Percentiles rank a stretch among this genome's conserved stretches.
Conservation (phyloP, 1,140 invertebrate genomes). For the Pogonognathellus flavescens region DNA sequence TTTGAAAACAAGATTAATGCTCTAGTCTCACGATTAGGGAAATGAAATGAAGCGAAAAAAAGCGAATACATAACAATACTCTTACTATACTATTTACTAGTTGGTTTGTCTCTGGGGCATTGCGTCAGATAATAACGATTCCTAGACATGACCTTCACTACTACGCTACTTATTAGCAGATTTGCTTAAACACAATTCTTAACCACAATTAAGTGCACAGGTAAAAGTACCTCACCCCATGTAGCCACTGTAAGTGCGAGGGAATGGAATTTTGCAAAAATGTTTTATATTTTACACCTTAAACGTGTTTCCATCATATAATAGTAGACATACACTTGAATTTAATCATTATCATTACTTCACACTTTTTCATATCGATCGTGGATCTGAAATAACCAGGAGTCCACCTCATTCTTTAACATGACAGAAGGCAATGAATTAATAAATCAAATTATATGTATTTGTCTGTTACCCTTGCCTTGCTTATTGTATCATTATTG, state of each 20-base stretch:
- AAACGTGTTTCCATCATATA: not conserved
- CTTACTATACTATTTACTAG: not conserved
- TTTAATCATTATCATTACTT: not conserved
- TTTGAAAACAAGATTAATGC: conserved; percentile 47
- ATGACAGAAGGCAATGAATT: not conserved
- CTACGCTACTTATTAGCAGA: no score
- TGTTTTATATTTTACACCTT: not conserved
- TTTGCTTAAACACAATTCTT: no score
- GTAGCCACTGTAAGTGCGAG: not conserved
- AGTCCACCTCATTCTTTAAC: not conserved
- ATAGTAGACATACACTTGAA: not conserved
- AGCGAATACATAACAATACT: not conserved
- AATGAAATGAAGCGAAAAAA: conserved; percentile 29
- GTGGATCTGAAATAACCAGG: not conserved
- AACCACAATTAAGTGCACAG: no score
- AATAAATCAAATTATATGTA: no score
- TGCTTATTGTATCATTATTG: not conserved
- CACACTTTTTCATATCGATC: conserved; percentile 1
- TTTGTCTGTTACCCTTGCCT: no score
- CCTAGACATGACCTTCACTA: conserved; percentile 30
- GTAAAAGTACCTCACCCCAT: not conserved
- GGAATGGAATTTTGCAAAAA: not conserved
- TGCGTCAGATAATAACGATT: conserved; percentile 36
- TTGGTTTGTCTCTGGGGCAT: conserved; percentile 35
- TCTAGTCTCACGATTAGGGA: conserved; percentile 43